Conservation (phyloP, 2,888 invertebrate genomes). For the Callosobruchus maculatus region DNA sequence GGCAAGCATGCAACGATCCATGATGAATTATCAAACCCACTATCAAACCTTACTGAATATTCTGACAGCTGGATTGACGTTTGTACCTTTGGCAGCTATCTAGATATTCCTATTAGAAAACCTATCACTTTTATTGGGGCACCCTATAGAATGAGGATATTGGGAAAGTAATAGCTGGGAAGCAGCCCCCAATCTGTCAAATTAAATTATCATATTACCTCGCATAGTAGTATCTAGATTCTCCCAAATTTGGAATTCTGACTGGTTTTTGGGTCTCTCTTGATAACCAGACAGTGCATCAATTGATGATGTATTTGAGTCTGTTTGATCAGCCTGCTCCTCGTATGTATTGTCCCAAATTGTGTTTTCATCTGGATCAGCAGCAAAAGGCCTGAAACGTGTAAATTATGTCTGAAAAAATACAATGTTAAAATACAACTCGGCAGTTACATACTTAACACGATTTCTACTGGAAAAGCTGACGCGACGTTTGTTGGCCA, state of each 20-base stretch:
- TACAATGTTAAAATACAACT: conserved; percentile 1
- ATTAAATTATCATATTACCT: background rate
- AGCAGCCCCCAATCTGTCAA: too few relatives aligned
- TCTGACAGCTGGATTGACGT: too few relatives aligned
- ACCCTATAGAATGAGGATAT: too few relatives aligned
- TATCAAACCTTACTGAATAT: too few relatives aligned
- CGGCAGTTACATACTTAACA: conserved; percentile 31
- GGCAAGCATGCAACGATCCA: too few relatives aligned
- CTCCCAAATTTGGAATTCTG: conserved; percentile 4
- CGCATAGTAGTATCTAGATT: conserved; percentile 7
- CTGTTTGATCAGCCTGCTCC: conserved; percentile 31
- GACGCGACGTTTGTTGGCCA: conserved; percentile 28
- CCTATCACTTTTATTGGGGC: too few relatives aligned
- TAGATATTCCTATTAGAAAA: too few relatives aligned
- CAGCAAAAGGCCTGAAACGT: conserved; percentile 33
- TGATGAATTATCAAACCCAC: too few relatives aligned
- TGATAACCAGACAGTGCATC: too few relatives aligned
- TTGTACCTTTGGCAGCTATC: too few relatives aligned
- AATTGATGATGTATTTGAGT: conserved; percentile 21
- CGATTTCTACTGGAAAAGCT: conserved; percentile 40
- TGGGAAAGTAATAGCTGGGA: too few relatives aligned
- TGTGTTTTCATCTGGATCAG: conserved; percentile 37
- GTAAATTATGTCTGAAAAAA: conserved; percentile 5
- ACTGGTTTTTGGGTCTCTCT: conserved; percentile 8
- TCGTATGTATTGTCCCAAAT: conserved; percentile 41